Evolutionary conservation across 2,113 vertebrate species (phyloP).

Genomic region (Oostethus manadensis): DNA sequence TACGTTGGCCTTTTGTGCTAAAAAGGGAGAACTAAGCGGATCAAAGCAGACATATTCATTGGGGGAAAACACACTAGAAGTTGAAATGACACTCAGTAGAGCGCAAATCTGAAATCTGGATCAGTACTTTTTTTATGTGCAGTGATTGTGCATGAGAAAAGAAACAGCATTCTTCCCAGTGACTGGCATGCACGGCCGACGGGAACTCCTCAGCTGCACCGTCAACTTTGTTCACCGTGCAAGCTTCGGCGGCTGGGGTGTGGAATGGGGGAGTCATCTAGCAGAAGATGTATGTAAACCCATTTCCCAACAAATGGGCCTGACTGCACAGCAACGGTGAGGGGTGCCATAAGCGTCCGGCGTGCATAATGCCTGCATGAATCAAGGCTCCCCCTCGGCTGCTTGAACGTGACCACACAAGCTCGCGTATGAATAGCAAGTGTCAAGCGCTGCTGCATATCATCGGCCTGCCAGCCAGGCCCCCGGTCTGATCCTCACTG

Average conservation of each 20-base stretch:
- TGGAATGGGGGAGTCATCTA: constrained; percentile 25
- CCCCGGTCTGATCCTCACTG: constrained; percentile 14
- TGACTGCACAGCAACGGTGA: constrained; percentile 52
- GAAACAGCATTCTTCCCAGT: too few relatives aligned
- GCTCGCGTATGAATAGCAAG: constrained; percentile 41
- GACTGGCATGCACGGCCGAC: too few relatives aligned
- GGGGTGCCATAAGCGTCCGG: constrained; percentile 64
- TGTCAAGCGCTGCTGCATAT: constrained; percentile 27
- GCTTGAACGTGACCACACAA: constrained; percentile 62
- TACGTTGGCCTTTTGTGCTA: too few relatives aligned
- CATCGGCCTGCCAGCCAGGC: constrained; percentile 26
- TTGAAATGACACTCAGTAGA: too few relatives aligned
- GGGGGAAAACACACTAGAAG: too few relatives aligned
- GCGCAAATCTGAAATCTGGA: too few relatives aligned
- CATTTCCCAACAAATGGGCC: constrained; percentile 68
- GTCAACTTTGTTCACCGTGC: too few relatives aligned
- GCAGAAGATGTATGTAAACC: constrained; percentile 68
- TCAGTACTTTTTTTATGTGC: too few relatives aligned
- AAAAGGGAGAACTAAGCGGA: too few relatives aligned
- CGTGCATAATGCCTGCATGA: constrained; percentile 63
- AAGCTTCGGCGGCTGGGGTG: neutral
- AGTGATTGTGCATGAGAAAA: too few relatives aligned
- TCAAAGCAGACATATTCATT: too few relatives aligned
- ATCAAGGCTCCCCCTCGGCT: constrained; percentile 56
- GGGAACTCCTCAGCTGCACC: too few relatives aligned